These are phyloP conservation scores for Enteromius viviparus DNA, from an alignment of 2,797 vertebrate genomes.

Conservation along the genomic window DNA sequence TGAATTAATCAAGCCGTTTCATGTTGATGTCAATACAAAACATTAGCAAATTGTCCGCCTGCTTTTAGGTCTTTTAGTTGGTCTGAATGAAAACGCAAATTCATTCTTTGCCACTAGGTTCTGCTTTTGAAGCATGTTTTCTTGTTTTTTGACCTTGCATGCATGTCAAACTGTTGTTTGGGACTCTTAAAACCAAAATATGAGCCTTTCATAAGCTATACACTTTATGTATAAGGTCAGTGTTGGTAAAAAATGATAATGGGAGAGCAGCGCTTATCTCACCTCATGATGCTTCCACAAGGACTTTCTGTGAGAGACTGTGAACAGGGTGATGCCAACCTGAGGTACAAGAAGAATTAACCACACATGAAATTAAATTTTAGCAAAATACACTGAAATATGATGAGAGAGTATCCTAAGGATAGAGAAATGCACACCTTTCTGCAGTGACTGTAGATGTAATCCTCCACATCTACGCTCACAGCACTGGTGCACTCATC, in stretches of 20 bases:
- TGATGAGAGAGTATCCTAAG: not conserved
- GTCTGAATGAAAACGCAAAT: no score
- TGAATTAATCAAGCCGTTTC: no score
- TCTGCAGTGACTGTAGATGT: constrained; percentile 94
- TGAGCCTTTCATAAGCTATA: no score
- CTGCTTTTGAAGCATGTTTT: no score
- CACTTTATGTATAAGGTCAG: not conserved
- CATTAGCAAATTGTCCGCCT: no score
- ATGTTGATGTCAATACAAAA: no score
- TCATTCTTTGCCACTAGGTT: no score
- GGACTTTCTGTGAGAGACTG: constrained; percentile 96
- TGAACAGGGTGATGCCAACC: constrained; percentile 97
- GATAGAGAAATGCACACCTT: constrained; percentile 75
- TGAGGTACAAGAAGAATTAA: constrained; percentile 65
- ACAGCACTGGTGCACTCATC: constrained; percentile 98
- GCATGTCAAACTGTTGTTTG: no score
- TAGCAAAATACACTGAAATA: not conserved
- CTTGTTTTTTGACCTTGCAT: no score
- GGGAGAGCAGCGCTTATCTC: constrained; percentile 51
- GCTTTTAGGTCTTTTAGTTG: no score
- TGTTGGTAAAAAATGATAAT: not conserved
- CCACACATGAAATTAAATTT: not conserved
- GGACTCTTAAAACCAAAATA: no score
- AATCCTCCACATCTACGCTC: constrained; percentile 96
- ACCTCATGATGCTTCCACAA: constrained; percentile 98